Evolutionary conservation across 2,797 vertebrate species (phyloP).

Genomic region (Pantherophis vulpinus): DNA sequence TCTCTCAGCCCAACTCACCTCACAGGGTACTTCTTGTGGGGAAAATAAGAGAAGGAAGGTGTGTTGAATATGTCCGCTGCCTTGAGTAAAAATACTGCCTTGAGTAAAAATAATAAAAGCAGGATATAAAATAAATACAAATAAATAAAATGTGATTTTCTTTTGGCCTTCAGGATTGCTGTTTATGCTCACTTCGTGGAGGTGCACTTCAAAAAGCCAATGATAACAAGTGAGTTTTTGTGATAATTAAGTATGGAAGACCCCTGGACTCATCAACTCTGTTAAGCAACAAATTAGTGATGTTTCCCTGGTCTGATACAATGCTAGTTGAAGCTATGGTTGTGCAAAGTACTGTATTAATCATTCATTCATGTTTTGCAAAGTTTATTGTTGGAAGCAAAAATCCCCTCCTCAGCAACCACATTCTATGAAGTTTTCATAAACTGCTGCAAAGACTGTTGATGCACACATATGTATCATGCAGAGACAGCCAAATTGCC

Average conservation of each 20-base stretch:
- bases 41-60: background rate
- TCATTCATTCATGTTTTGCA: background rate
- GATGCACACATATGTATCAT: background rate
- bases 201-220: conserved; percentile 95
- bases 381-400: background rate
- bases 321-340: background rate
- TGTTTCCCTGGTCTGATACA: background rate
- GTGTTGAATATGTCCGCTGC: background rate
- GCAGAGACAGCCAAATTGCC: background rate
- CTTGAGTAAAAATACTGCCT: background rate
- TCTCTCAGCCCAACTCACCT: background rate
- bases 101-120: background rate
- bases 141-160: conserved; percentile 15
- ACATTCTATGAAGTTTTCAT: background rate
- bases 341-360: background rate
- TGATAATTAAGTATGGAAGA: background rate
- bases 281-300: background rate
- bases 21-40: background rate
- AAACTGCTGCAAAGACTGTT: background rate
- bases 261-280: background rate
- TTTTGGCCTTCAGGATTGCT: conserved; percentile 83
- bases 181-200: conserved; percentile 91
- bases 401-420: background rate
- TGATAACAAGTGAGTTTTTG: conserved; percentile 86
- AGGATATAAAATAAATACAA: background rate